Evolutionary conservation across 2,797 vertebrate genomes (phyloP).

Genomic region (Neomorphus geoffroyi): DNA sequence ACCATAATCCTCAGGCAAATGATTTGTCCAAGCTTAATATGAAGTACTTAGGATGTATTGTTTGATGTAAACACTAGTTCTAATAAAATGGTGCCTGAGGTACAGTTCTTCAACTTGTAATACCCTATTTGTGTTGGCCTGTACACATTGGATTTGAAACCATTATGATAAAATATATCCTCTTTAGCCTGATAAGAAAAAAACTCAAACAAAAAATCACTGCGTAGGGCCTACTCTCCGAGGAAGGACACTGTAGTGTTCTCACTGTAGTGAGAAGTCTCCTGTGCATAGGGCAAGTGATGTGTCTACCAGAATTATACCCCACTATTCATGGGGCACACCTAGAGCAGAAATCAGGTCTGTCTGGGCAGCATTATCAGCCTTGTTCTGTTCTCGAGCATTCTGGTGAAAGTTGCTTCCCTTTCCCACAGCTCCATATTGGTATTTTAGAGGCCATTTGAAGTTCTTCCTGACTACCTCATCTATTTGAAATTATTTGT

Average conservation of each 20-base stretch:
- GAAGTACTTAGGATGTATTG: constrained; percentile 97
- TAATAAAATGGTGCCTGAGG: constrained; percentile 97
- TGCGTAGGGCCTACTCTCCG: constrained; percentile 72
- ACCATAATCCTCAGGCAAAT: constrained; percentile 99
- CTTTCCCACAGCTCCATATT: neutral
- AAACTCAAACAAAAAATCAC: constrained; percentile 22
- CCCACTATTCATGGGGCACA: neutral
- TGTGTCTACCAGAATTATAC: neutral
- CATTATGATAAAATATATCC: constrained; percentile 90
- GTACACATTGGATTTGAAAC: constrained; percentile 83
- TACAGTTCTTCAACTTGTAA: constrained; percentile 93
- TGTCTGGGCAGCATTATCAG: neutral
- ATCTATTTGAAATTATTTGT: neutral
- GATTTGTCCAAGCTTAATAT: constrained; percentile 99
- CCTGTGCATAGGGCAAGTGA: fast-evolving
- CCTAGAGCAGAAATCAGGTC: neutral
- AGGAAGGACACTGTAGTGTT: neutral
- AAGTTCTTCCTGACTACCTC: neutral
- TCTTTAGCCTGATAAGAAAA: constrained; percentile 83
- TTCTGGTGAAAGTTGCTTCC: neutral
- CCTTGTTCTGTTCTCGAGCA: neutral
- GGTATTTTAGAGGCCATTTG: neutral
- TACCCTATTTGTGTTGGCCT: constrained; percentile 91
- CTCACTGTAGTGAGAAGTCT: neutral
- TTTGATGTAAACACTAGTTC: constrained; percentile 98